Evolutionary conservation across 2,797 vertebrate species (phyloP), one percentile per base, ranked within the genome.

Genomic region (Myripristis jacobus): DNA sequence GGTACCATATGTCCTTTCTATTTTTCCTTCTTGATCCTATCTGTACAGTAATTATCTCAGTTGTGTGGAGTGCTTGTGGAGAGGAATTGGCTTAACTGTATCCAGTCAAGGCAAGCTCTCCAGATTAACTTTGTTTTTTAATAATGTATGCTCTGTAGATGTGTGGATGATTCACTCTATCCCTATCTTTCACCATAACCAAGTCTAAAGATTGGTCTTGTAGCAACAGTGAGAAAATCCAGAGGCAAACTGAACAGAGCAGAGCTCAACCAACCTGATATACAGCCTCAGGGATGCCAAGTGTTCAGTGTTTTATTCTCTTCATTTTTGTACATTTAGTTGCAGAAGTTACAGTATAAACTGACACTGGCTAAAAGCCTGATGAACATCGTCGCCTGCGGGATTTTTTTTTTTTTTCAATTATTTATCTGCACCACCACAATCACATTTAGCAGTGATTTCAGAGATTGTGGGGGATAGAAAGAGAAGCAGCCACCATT

Each of bases 11-110:
- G 65, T 78, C 64, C 36, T 72, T 68, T 66, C 59, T 15, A 46
- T 66, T 58, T 70, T 51, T 73, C 82, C 70, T 77, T 77, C 52
- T 75, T 79, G 25, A 48, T 76, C 77, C 78, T 70, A 3, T 67
- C 43, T 87, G 69, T 86, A 21, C 52, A 80, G 56, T 80, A 15
- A 63, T 65, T 47, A 41, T 54, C 57, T 59, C 34, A 63, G 36
- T 50, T 34, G 65, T 66, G 29, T 36, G 34, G 47, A 48, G 44
- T 52, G 51, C 44, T 4, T n/a, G 5, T 13, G n/a, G 54, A 62
- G 73, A 84, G 60, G 41, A 62, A 34, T 55, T 64, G n/a, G 46
- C 19, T 38, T 16, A 10, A 18, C 31, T 56, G 52, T 54, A 34
- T 29, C 52, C 52, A 54, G 27, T 41, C 24, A 12, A 61, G 36